These are phyloP conservation scores for Ericerus pela DNA, from an alignment of 1,140 invertebrate genomes.

Conservation along the genomic window DNA sequence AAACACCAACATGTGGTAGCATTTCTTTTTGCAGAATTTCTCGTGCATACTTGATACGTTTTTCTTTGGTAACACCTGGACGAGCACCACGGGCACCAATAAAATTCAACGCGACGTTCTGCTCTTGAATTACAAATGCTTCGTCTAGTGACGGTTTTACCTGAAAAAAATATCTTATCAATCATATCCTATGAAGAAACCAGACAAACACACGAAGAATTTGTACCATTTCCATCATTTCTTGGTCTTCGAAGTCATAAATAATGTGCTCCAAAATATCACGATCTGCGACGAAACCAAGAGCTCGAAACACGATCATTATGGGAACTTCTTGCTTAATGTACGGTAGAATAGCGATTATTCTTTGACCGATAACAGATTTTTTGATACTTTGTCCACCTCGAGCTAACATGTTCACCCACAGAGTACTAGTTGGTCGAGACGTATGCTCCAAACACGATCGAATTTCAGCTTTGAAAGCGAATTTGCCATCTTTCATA, in stretches of 20 bases:
- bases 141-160: constrained; percentile 95
- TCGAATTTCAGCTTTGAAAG: constrained; percentile 91
- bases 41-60: constrained; percentile 94
- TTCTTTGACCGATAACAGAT: constrained; percentile 92
- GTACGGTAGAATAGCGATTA: constrained; percentile 93
- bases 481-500: constrained; percentile 96
- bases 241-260: constrained; percentile 97
- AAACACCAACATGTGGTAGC: constrained; percentile 96
- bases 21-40: constrained; percentile 99
- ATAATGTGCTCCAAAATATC: constrained; percentile 98
- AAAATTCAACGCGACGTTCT: constrained; percentile 95
- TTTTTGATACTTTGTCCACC: constrained; percentile 87
- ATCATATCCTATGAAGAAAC: neutral
- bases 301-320: constrained; percentile 93
- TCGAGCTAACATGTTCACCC: constrained; percentile 98
- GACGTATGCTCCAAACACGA: constrained; percentile 88
- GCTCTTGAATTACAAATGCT: constrained; percentile 98
- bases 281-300: constrained; percentile 95
- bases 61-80: constrained; percentile 95
- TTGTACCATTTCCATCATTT: constrained; percentile 98
- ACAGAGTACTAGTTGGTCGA: constrained; percentile 87
- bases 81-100: constrained; percentile 90
- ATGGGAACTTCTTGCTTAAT: constrained; percentile 99
- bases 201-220: neutral
- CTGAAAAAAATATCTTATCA: constrained; percentile 18